Percentiles rank a stretch among this genome's conserved stretches.
Evolutionary conservation across 2,888 invertebrate species (phyloP).

Genomic region (Apamea crenata): DNA sequence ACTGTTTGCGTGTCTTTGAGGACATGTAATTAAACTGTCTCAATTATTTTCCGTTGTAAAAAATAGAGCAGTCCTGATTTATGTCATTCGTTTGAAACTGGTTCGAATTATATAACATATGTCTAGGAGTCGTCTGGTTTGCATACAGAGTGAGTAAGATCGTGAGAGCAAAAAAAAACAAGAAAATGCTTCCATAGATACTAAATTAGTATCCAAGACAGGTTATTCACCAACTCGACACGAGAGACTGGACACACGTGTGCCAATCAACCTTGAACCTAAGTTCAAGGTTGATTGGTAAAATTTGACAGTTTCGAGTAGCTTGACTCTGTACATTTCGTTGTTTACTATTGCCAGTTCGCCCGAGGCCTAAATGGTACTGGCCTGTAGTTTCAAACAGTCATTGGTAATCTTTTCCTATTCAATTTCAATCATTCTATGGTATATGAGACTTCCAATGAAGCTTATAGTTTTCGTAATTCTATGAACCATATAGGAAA

Average conservation of each 20-base stretch:
- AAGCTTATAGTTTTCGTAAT: slow-evolving; percentile 10
- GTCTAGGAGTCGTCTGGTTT: slow-evolving; percentile 73
- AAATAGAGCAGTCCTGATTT: slow-evolving; percentile 71
- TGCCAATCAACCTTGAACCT: too few relatives aligned
- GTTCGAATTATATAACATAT: slow-evolving; percentile 52
- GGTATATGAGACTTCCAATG: background rate
- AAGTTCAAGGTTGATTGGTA: background rate
- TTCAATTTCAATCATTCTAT: slow-evolving; percentile 5
- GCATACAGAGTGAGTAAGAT: slow-evolving; percentile 62
- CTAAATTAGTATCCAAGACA: slow-evolving; percentile 6
- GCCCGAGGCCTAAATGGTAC: slow-evolving; percentile 1
- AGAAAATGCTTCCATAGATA: slow-evolving; percentile 33
- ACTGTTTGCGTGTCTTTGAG: slow-evolving; percentile 58
- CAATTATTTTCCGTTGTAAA: slow-evolving; percentile 62
- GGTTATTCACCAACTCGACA: too few relatives aligned
- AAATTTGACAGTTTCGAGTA: too few relatives aligned
- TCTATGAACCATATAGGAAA: slow-evolving; percentile 13
- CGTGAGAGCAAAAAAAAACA: slow-evolving; percentile 65
- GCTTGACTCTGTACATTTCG: slow-evolving; percentile 3
- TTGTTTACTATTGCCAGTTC: slow-evolving; percentile 7
- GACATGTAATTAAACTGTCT: slow-evolving; percentile 73
- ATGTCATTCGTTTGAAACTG: slow-evolving; percentile 68
- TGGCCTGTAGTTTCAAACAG: background rate
- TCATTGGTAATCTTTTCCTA: background rate
- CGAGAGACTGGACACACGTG: too few relatives aligned